phyloP scores from a whole-genome alignment of 2,888 invertebrate species.

The Furcula furcula region DNA sequence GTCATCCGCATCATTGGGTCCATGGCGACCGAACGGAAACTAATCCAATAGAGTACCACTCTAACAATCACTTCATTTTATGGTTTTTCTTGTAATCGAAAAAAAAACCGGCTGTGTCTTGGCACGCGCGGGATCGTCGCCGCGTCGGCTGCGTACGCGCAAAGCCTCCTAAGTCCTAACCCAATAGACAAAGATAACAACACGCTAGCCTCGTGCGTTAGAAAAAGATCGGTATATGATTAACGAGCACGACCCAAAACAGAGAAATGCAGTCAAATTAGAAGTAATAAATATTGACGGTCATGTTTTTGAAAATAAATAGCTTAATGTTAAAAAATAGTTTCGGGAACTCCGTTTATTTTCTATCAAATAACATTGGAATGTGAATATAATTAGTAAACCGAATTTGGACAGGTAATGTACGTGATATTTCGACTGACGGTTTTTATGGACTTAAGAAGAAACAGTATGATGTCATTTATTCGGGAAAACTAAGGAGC shows the following conservation, averaged over 20 bases:
- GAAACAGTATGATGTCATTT: too few species aligned
- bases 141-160: slow-evolving; percentile 56
- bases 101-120: slow-evolving; percentile 53
- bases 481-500: too few species aligned
- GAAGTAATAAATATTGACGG: slow-evolving; percentile 67
- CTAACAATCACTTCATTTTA: slow-evolving; percentile 62
- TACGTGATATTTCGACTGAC: too few species aligned
- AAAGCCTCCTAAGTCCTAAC: slow-evolving; percentile 61
- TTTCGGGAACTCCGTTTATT: background rate
- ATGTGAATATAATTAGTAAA: background rate
- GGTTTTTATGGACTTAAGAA: too few species aligned
- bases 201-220: slow-evolving; percentile 12
- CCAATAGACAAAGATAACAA: slow-evolving; percentile 39
- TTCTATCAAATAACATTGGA: background rate
- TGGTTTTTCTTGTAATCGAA: slow-evolving; percentile 64
- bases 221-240: slow-evolving; percentile 52
- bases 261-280: slow-evolving; percentile 77
- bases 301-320: slow-evolving; percentile 34
- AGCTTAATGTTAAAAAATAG: background rate
- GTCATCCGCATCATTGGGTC: slow-evolving; percentile 11
- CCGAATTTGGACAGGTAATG: background rate
- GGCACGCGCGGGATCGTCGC: slow-evolving; percentile 67
- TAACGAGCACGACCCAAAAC: slow-evolving; percentile 60
- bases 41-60: slow-evolving; percentile 45
- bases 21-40: slow-evolving; percentile 46